Base-by-base conservation (phyloP, 2,888 invertebrate genomes). In the Eulithis testata region DNA sequence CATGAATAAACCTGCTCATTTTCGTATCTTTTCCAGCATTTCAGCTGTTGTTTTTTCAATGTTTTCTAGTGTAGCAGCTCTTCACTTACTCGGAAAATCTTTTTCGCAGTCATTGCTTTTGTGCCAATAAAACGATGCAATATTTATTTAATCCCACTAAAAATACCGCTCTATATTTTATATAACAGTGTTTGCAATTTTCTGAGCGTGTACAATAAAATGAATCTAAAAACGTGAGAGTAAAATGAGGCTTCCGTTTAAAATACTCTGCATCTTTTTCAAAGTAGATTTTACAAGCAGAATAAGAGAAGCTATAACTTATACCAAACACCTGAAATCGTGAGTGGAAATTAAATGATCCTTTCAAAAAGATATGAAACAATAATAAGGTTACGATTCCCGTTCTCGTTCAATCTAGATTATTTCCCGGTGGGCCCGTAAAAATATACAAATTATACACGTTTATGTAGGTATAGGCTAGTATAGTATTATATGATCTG, bases 371-470 rank as follows among this genome's bases (percentile, higher is more conserved):
- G 54, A 14, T 61, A 65, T 47, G 44, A 58, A 65, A 60, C 44
- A 60, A 63, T 63, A 64, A 66, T 65, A 61, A 65, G 49, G 58
- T 54, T 61, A 49, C 56, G 47, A 52, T 54, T 68, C 65, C 51
- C 66, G 52, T 70, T 68, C 64, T 53, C 64, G 65, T 63, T 60
- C 63, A 59, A 51, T 70, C 72, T 71, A 65, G 68, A 73, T 73
- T 74, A 81, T 78, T 79, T 79, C 79, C 76, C 76, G 51, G 11
- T 69, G 68, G 76, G 68, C 68, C 69, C 66, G 63, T 74, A 72
- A 77, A 77, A 73, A 69, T 65, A 63, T 71, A 72, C 63, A 65
- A 63, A 63, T 70, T 72, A 65, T 65, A 59, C 54, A 58, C 66
- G 62, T 62, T 68, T 69, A 40, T 5, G 40, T 31, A 40, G 40